Evolutionary conservation across 2,888 invertebrate species (phyloP).

Genomic region (Patella depressa): DNA sequence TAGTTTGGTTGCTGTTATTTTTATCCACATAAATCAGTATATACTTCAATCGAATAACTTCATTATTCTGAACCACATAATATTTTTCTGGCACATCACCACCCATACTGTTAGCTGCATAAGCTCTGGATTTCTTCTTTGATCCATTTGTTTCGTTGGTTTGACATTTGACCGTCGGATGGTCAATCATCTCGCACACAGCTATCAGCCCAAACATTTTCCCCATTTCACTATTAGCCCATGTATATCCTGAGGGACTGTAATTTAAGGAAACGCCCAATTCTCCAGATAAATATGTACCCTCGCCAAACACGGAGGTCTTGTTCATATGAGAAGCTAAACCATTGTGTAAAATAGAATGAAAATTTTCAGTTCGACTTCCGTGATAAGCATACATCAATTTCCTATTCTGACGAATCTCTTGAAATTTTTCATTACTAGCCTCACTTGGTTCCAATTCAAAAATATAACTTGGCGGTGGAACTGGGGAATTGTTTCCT

Average conservation of each 20-base stretch:
- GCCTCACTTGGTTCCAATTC: slow-evolving; percentile 52
- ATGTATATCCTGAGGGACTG: slow-evolving; percentile 80
- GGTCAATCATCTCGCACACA: slow-evolving; percentile 84
- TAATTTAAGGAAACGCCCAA: slow-evolving; percentile 81
- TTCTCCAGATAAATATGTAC: slow-evolving; percentile 83
- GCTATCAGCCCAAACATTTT: slow-evolving; percentile 84
- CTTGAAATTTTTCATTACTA: slow-evolving; percentile 52
- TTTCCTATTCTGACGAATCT: slow-evolving; percentile 64
- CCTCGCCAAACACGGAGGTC: slow-evolving; percentile 80
- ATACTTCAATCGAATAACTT: slow-evolving; percentile 82
- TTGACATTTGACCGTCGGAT: slow-evolving; percentile 75
- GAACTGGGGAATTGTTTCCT: slow-evolving; percentile 56
- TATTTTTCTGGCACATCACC: slow-evolving; percentile 79
- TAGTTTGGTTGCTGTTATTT: slow-evolving; percentile 40
- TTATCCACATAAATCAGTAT: slow-evolving; percentile 78
- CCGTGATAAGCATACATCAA: slow-evolving; percentile 85
- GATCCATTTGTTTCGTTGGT: neutral
- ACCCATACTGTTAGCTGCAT: slow-evolving; percentile 58
- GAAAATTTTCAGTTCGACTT: slow-evolving; percentile 85
- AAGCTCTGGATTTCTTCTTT: slow-evolving; percentile 44
- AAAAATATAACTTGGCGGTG: slow-evolving; percentile 61
- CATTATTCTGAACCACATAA: slow-evolving; percentile 83
- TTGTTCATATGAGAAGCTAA: slow-evolving; percentile 82
- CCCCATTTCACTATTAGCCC: slow-evolving; percentile 84
- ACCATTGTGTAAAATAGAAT: slow-evolving; percentile 84